Base-by-base conservation (phyloP, 2,888 invertebrate genomes). In the Rugalucina vietnamica region DNA sequence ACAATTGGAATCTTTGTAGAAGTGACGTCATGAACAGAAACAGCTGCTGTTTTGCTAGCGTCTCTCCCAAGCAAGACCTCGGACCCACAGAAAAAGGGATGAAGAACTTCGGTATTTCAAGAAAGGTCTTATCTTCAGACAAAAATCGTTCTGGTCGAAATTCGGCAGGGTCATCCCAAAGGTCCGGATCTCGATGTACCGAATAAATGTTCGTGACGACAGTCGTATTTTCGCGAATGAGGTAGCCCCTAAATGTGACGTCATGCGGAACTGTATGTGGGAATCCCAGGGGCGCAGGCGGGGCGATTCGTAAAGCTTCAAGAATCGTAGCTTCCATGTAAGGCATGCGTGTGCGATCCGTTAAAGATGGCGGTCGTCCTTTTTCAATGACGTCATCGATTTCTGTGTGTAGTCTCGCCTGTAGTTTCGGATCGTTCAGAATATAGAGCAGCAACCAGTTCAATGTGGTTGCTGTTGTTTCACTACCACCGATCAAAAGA, bases 391-490 rank as follows among this genome's bases (percentile, higher is more conserved):
- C 93, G 5, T 89, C 85, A 34, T 88, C 80, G 32, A 92, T 86
- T 36, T 91, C 90, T 27, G 70, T 49, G 70, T 84, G 87, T 72
- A 89, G 83, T 34, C 82, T 88, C 8, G 81, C 76, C 39, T 89
- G 87, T 1, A 90, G 96, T 18, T 97, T 96, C 49, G 97, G 97
- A 93, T 98, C 96, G 72, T 97, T 96, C 10, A 97, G 97, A 93
- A 98, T 96, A 91, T 97, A 96, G 86, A 97, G 97, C 5, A 98
- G 95, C 82, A 97, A 97, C 96, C 98, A 98, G 93, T 97, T 97
- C 86, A 98, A 97, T 0, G 97, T 98, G 21, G 98, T 97, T 21
- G 97, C 96, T 0, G 97, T 97, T 0, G 97, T 97, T 92, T 97
- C 97, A 93, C 90, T 89, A 10, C 92, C 93, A 32, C 93, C 93